Conservation (phyloP, 2,113 vertebrate genomes). For the Pseudois nayaur region DNA sequence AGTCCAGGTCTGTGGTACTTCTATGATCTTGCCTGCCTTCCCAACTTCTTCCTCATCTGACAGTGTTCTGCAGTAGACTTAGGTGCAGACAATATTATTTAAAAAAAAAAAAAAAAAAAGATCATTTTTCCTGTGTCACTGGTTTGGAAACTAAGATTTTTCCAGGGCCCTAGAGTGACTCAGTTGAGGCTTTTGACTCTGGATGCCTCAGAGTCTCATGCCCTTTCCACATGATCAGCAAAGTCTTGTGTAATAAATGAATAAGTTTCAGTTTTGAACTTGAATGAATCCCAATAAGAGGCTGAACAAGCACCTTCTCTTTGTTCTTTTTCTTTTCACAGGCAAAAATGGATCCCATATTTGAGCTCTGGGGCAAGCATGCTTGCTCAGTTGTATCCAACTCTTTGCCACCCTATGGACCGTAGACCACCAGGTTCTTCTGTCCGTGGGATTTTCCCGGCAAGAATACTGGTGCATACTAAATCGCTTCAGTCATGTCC, state of each 20-base stretch:
- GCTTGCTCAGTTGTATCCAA: not conserved
- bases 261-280: not conserved
- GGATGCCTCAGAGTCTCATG: conserved; percentile 60
- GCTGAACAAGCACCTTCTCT: not conserved
- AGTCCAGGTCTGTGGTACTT: not conserved
- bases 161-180: conserved; percentile 43
- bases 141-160: conserved; percentile 41
- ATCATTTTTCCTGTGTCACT: not conserved
- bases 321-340: not conserved
- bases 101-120: not conserved
- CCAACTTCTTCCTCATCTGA: not conserved
- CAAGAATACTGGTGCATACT: not conserved
- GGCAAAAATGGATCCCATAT: not conserved
- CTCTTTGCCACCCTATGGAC: not conserved
- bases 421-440: not conserved
- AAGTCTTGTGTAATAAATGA: conserved; percentile 41
- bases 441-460: not conserved
- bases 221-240: not conserved
- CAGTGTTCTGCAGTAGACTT: not conserved
- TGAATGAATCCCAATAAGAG: not conserved
- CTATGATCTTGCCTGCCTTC: not conserved
- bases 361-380: not conserved
- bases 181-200: conserved; percentile 4
- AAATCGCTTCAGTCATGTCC: not conserved
- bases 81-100: not conserved